Percentiles rank a stretch among this genome's conserved stretches.
These are phyloP conservation scores for Zhuqinia jingwanae DNA, from an alignment of 2,888 invertebrate species.

Conservation along the genomic window DNA sequence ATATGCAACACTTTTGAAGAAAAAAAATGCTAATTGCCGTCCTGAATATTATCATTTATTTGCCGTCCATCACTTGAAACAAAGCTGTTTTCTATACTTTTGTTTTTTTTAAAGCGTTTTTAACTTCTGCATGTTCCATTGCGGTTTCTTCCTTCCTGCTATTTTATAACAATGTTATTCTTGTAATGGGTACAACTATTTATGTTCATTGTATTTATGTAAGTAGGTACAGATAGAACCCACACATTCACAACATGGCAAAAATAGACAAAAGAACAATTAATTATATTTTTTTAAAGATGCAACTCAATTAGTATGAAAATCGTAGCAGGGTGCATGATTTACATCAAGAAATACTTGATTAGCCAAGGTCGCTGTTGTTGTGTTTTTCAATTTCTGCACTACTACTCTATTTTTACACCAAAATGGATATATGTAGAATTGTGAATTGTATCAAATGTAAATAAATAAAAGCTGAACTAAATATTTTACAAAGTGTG, in stretches of 20 bases:
- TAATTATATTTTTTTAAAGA: conserved; percentile 8
- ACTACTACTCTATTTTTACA: too few species aligned
- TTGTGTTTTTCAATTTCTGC: conserved; percentile 2
- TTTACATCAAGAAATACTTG: not conserved
- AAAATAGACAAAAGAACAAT: conserved; percentile 21
- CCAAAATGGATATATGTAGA: not conserved
- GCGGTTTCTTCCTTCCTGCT: too few species aligned
- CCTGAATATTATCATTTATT: too few species aligned
- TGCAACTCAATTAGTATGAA: not conserved
- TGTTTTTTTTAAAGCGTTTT: too few species aligned
- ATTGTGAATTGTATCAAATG: not conserved
- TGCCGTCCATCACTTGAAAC: too few species aligned
- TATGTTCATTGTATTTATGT: too few species aligned
- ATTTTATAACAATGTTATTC: too few species aligned
- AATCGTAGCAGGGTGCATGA: not conserved
- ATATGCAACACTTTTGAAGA: too few species aligned
- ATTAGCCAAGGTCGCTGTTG: conserved; percentile 14
- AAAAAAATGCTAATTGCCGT: too few species aligned
- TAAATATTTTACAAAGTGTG: not conserved
- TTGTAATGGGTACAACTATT: too few species aligned
- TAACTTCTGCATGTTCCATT: too few species aligned
- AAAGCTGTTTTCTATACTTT: too few species aligned
- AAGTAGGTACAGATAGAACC: not conserved
- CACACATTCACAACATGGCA: not conserved
- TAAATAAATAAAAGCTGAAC: not conserved